Conservation (phyloP, 2,888 invertebrate genomes). For the Cryptocephalus moraei region DNA sequence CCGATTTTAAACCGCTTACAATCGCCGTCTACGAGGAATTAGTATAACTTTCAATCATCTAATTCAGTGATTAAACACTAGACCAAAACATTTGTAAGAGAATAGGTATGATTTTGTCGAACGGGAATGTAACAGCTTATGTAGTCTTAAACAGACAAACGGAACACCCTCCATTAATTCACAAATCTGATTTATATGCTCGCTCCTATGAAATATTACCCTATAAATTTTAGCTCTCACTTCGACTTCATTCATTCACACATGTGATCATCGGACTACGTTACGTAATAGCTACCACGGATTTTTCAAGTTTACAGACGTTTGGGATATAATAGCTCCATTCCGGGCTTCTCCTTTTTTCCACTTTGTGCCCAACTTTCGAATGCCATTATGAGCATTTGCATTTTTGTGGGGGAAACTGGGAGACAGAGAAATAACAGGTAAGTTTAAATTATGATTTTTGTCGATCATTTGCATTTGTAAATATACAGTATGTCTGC, state of each 20-base stretch:
- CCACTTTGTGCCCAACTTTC: too few relatives aligned
- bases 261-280: conserved; percentile 7
- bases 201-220: conserved; percentile 27
- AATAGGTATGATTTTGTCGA: conserved; percentile 24
- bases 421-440: too few relatives aligned
- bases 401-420: too few relatives aligned
- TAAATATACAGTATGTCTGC: too few relatives aligned
- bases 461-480: too few relatives aligned
- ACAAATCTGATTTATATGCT: conserved; percentile 26
- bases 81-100: conserved; percentile 11
- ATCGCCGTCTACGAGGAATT: background rate
- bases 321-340: too few relatives aligned
- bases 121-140: conserved; percentile 27
- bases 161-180: conserved; percentile 25
- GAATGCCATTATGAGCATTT: too few relatives aligned
- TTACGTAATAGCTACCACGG: too few relatives aligned
- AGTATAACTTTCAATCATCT: conserved; percentile 6
- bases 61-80: conserved; percentile 12
- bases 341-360: too few relatives aligned
- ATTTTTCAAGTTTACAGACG: too few relatives aligned
- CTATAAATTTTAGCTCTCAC: conserved; percentile 24
- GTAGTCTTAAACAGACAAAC: conserved; percentile 27
- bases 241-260: conserved; percentile 15
- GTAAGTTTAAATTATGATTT: too few relatives aligned
- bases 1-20: too few relatives aligned